These are phyloP conservation scores for Anthophora plumipes DNA, from an alignment of 2,888 invertebrate genomes.

Conservation along the genomic window DNA sequence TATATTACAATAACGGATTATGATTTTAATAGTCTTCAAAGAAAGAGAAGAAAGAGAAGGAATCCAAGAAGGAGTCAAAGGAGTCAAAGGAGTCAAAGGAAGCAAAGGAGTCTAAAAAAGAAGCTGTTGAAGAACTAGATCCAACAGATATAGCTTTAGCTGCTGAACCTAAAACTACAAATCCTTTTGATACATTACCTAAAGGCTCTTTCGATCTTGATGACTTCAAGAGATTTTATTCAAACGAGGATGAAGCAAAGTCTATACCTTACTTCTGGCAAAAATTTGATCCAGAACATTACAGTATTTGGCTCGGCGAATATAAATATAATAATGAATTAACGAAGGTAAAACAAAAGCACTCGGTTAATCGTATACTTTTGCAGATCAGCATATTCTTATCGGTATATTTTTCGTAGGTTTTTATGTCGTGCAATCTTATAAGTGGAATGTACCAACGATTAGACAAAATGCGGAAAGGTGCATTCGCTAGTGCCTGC, in stretches of 20 bases:
- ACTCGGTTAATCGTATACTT: neutral
- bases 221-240: constrained; percentile 98
- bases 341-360: constrained; percentile 86
- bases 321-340: constrained; percentile 98
- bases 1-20: neutral
- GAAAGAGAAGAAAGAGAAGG: constrained; percentile 82
- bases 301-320: constrained; percentile 98
- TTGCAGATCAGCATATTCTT: neutral
- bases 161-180: constrained; percentile 93
- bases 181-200: constrained; percentile 96
- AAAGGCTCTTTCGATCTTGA: constrained; percentile 98
- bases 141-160: constrained; percentile 89
- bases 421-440: constrained; percentile 99
- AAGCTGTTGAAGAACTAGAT: constrained; percentile 87
- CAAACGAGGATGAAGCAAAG: constrained; percentile 96
- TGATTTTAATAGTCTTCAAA: constrained; percentile 71
- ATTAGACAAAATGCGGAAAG: constrained; percentile 98
- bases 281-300: constrained; percentile 97
- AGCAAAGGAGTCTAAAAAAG: constrained; percentile 83
- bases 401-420: constrained; percentile 78
- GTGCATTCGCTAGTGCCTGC: constrained; percentile 96
- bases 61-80: constrained; percentile 83
- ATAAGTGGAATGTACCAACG: constrained; percentile 99
- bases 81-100: constrained; percentile 83
- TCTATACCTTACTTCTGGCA: constrained; percentile 99